Percentiles rank a stretch among this genome's conserved stretches.
Evolutionary conservation across 2,888 invertebrate species (phyloP).

Genomic region (Tethea ocularis): DNA sequence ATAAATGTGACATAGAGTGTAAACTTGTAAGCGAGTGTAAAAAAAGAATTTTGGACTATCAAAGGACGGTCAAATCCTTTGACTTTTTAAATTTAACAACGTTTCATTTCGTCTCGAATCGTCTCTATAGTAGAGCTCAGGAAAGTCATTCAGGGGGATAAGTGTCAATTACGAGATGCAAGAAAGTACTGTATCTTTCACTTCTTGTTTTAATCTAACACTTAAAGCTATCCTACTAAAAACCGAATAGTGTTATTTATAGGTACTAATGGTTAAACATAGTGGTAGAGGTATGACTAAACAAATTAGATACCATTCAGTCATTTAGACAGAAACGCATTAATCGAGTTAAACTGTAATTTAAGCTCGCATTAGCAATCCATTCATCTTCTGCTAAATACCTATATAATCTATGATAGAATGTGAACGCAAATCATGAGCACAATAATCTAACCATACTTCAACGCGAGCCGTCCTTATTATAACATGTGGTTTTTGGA

Average conservation of each 20-base stretch:
- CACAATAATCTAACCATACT: slow-evolving; percentile 39
- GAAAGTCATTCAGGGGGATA: too few relatives aligned
- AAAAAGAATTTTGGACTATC: too few relatives aligned
- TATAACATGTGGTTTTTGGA: slow-evolving; percentile 34
- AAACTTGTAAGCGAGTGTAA: slow-evolving; percentile 13
- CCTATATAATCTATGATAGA: slow-evolving; percentile 22
- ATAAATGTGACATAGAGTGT: slow-evolving; percentile 28
- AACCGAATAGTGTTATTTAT: too few relatives aligned
- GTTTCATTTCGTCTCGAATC: too few relatives aligned
- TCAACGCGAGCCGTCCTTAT: slow-evolving; percentile 35
- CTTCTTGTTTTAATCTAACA: too few relatives aligned
- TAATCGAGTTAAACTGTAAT: background rate
- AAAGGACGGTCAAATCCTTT: too few relatives aligned
- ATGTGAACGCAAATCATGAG: slow-evolving; percentile 34
- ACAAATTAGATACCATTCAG: background rate
- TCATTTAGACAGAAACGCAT: background rate
- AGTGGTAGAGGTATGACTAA: background rate
- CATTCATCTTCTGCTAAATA: slow-evolving; percentile 2
- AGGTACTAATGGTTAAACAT: too few relatives aligned
- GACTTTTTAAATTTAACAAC: too few relatives aligned
- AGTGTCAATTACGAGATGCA: background rate
- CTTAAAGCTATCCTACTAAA: too few relatives aligned
- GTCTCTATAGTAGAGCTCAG: too few relatives aligned
- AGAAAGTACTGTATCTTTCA: background rate
- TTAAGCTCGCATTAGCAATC: background rate